These are phyloP conservation scores for Hippocampus comes DNA, from an alignment of 2,113 vertebrate genomes.

Conservation along the genomic window DNA sequence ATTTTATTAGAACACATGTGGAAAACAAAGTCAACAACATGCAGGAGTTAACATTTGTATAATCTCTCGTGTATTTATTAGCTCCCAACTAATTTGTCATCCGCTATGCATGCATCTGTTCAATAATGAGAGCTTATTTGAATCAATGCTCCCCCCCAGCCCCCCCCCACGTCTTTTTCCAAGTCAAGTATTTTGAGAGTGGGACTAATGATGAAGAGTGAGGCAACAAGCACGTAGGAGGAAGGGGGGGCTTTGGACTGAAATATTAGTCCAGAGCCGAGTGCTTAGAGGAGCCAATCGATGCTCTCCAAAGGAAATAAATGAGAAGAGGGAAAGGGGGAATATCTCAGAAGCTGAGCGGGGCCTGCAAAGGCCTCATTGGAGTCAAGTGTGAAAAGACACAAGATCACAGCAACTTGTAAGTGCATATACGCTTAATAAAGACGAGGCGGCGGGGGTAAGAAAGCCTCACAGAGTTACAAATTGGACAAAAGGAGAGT, in stretches of 20 bases:
- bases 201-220: constrained; percentile 7
- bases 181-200: constrained; percentile 6
- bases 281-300: constrained; percentile 4
- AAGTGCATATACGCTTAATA: background rate
- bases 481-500: background rate
- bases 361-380: background rate
- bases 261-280: constrained; percentile 6
- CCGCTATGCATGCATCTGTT: background rate
- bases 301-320: constrained; percentile 8
- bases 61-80: background rate
- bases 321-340: constrained; percentile 1
- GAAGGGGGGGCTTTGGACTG: background rate
- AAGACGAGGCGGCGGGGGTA: background rate
- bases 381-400: background rate
- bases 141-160: background rate
- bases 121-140: background rate
- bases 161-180: background rate
- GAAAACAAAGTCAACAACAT: background rate
- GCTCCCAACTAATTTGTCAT: background rate
- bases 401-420: background rate
- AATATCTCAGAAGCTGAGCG: background rate
- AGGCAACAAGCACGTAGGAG: constrained; percentile 1
- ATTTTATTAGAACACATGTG: background rate
- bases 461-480: background rate
- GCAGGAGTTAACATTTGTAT: background rate